These are phyloP conservation scores for Andinoacara biseriatus DNA, from an alignment of 2,113 vertebrate genomes.

Conservation along the genomic window DNA sequence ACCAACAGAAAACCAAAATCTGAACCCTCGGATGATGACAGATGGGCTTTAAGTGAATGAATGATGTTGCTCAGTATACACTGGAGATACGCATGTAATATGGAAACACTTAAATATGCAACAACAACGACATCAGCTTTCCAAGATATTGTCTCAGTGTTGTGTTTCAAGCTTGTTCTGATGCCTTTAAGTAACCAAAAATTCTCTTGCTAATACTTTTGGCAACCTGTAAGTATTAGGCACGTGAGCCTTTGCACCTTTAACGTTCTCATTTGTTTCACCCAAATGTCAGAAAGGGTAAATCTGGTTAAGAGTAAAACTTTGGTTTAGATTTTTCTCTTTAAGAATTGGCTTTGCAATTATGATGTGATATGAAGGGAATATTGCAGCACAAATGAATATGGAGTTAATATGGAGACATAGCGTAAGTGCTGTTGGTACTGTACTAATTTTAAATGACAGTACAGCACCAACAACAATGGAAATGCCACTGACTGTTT, in stretches of 20 bases:
- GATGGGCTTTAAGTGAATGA: neutral
- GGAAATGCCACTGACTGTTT: too few species aligned
- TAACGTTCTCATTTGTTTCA: neutral
- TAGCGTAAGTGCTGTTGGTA: too few species aligned
- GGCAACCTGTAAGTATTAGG: neutral
- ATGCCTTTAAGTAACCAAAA: neutral
- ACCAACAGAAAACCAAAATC: neutral
- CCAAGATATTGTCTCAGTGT: neutral
- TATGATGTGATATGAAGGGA: neutral
- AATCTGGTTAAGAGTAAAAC: neutral
- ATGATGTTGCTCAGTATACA: rapidly evolving
- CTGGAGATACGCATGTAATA: neutral
- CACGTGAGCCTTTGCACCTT: too few species aligned
- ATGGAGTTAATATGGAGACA: too few species aligned
- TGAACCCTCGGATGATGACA: too few species aligned
- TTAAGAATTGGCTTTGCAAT: neutral
- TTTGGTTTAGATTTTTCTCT: neutral
- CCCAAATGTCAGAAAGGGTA: neutral
- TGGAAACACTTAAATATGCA: too few species aligned
- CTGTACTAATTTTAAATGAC: too few species aligned
- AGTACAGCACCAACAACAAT: too few species aligned
- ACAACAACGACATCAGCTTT: neutral
- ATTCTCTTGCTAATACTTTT: too few species aligned
- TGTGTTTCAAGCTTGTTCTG: neutral
- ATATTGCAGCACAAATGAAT: neutral